These are phyloP conservation scores for Morpho achilles DNA, from an alignment of 2,888 invertebrate species.

Conservation along the genomic window DNA sequence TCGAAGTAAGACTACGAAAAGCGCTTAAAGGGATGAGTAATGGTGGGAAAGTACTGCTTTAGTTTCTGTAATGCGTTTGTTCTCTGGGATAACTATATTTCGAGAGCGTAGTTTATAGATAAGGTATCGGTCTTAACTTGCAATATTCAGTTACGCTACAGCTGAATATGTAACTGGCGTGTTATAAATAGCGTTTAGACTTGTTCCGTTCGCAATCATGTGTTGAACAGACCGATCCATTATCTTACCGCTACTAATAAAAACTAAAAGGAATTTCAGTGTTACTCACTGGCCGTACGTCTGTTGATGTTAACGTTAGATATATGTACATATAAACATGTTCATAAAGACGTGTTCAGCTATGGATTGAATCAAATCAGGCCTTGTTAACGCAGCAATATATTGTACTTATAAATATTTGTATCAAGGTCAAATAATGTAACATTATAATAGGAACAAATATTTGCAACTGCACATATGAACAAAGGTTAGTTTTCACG, in stretches of 20 bases:
- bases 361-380: neutral
- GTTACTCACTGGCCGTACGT: conserved; percentile 34
- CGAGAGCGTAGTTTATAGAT: neutral
- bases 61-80: no score
- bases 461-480: no score
- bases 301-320: conserved; percentile 26
- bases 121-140: conserved; percentile 39
- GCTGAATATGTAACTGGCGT: conserved; percentile 52
- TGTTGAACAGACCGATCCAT: conserved; percentile 66
- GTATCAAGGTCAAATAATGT: no score
- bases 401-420: no score
- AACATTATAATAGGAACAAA: no score
- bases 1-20: no score
- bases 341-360: neutral
- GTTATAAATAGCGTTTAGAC: conserved; percentile 69
- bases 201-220: conserved; percentile 55
- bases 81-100: no score
- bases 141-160: conserved; percentile 65
- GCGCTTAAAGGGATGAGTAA: no score
- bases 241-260: conserved; percentile 71
- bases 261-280: conserved; percentile 65
- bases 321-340: conserved; percentile 1
- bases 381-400: neutral
- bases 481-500: no score
- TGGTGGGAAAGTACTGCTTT: no score